Conservation (phyloP, 2,888 invertebrate species). For the Trissolcus brochymenae region DNA sequence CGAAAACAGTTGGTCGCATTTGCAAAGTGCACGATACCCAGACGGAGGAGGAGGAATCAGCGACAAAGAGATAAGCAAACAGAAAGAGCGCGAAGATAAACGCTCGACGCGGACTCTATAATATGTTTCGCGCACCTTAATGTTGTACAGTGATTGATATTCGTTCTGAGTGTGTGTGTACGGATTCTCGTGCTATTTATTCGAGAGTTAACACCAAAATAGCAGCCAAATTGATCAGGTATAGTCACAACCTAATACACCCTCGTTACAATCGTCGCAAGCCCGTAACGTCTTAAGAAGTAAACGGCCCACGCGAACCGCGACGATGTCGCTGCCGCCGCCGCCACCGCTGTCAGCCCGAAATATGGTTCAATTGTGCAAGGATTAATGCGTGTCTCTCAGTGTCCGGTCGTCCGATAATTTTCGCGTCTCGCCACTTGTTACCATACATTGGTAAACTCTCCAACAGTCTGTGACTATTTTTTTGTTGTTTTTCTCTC, state of each 20-base stretch:
- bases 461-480: not conserved
- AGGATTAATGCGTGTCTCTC: not conserved
- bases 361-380: too few species aligned
- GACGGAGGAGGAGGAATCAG: conserved; percentile 41
- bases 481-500: not conserved
- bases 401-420: not conserved
- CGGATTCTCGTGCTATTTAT: conserved; percentile 41
- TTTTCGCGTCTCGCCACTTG: not conserved
- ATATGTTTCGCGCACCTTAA: conserved; percentile 64
- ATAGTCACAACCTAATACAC: not conserved
- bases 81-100: conserved; percentile 51
- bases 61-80: conserved; percentile 37
- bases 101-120: conserved; percentile 60
- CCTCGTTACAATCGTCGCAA: too few species aligned
- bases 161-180: conserved; percentile 48
- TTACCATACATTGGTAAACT: not conserved
- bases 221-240: conserved; percentile 47
- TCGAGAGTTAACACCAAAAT: conserved; percentile 34
- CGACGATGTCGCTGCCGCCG: too few species aligned
- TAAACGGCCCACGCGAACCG: too few species aligned
- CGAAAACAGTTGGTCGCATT: conserved; percentile 28
- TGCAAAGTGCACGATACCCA: conserved; percentile 43
- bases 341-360: too few species aligned
- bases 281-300: too few species aligned
- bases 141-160: conserved; percentile 52